These are phyloP conservation scores for Oscheius onirici DNA, from an alignment of 2,888 invertebrate genomes.

Conservation along the genomic window DNA sequence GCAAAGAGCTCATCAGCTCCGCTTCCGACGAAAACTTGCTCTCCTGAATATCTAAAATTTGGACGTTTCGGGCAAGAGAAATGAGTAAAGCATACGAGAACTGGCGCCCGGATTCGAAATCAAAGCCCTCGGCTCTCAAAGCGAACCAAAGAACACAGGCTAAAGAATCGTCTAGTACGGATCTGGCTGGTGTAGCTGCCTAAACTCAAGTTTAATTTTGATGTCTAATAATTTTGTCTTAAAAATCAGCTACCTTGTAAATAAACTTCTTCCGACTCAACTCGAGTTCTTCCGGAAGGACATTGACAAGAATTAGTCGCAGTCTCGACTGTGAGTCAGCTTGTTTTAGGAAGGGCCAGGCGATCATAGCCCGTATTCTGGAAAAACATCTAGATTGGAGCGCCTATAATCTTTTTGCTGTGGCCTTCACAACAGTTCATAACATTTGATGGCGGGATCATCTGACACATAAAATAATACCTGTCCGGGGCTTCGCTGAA, in stretches of 20 bases:
- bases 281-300: slow-evolving; percentile 56
- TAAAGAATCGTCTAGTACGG: slow-evolving; percentile 92
- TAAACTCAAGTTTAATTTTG: too few species aligned
- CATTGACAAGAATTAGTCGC: slow-evolving; percentile 63
- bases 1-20: slow-evolving; percentile 97
- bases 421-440: too few species aligned
- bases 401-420: too few species aligned
- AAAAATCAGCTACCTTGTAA: slow-evolving; percentile 18
- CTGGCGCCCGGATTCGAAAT: slow-evolving; percentile 33
- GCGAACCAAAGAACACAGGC: slow-evolving; percentile 95
- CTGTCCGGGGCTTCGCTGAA: slow-evolving; percentile 26
- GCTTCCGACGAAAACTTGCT: slow-evolving; percentile 82
- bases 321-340: neutral
- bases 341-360: neutral
- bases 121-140: slow-evolving; percentile 79
- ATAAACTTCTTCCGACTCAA: slow-evolving; percentile 35
- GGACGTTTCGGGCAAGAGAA: neutral
- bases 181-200: slow-evolving; percentile 79
- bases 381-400: neutral
- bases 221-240: too few species aligned
- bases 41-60: slow-evolving; percentile 35
- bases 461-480: too few species aligned
- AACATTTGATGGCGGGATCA: too few species aligned
- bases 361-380: slow-evolving; percentile 4
- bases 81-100: slow-evolving; percentile 16